A percentile compares a stretch with the other conserved stretches of the same genome.
Conservation (phyloP, 1,140 invertebrate genomes). For the Bombus fervidus region DNA sequence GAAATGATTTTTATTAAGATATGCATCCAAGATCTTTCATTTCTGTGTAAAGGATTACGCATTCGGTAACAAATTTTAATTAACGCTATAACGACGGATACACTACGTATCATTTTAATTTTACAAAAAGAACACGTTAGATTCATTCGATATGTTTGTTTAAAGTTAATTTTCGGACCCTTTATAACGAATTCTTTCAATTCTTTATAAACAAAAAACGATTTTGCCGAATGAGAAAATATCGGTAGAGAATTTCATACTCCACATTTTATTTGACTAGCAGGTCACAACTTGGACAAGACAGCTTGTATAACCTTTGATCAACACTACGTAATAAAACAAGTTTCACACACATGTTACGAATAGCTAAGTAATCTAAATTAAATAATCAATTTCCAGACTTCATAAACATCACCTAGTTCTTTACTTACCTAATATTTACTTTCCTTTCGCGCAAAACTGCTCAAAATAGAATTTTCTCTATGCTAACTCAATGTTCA, state of each 20-base stretch:
- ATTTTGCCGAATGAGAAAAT: neutral
- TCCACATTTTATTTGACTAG: neutral
- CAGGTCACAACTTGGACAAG: neutral
- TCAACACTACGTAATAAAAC: neutral
- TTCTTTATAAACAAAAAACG: too few relatives aligned
- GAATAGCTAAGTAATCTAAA: neutral
- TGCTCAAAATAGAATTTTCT: neutral
- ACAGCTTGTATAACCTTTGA: neutral
- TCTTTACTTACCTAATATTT: neutral
- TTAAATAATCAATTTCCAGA: slow-evolving; percentile 3
- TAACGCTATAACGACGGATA: too few relatives aligned
- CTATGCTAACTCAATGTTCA: neutral
- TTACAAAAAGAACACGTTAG: neutral
- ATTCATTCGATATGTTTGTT: neutral
- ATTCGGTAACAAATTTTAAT: neutral
- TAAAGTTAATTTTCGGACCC: neutral
- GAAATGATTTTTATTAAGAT: neutral
- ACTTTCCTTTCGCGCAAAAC: neutral
- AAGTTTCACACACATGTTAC: too few relatives aligned
- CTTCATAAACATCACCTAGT: neutral
- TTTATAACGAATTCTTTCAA: too few relatives aligned
- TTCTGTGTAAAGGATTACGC: neutral
- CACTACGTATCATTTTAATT: neutral
- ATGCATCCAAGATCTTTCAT: neutral
- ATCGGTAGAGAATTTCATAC: neutral